phyloP scores from a whole-genome alignment of 1,140 invertebrate genomes.

The Thaumatotibia leucotreta region DNA sequence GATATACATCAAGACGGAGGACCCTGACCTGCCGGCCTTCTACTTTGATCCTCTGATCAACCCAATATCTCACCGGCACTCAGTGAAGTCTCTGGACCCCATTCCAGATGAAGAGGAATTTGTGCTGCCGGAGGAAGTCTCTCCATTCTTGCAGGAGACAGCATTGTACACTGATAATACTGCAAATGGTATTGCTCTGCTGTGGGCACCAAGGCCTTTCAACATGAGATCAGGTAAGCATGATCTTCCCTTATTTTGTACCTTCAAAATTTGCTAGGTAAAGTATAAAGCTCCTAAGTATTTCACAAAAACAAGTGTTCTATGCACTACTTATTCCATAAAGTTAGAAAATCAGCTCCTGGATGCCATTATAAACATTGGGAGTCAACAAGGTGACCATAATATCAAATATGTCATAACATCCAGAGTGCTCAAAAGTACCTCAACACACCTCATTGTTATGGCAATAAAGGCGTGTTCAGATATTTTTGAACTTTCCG shows the following conservation, averaged over 20 bases:
- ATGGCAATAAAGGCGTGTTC: too few relatives aligned
- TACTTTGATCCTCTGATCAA: conserved; percentile 99
- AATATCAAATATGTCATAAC: too few relatives aligned
- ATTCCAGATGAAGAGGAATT: conserved; percentile 97
- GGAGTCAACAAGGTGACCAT: too few relatives aligned
- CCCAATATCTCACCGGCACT: conserved; percentile 97
- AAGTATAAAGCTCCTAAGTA: too few relatives aligned
- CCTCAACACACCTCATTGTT: too few relatives aligned
- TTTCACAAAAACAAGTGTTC: too few relatives aligned
- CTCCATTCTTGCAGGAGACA: conserved; percentile 95
- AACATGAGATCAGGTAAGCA: conserved; percentile 92
- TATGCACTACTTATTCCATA: too few relatives aligned
- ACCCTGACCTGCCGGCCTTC: conserved; percentile 99
- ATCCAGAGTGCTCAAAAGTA: too few relatives aligned
- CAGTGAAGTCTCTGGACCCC: conserved; percentile 89
- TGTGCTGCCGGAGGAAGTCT: conserved; percentile 91
- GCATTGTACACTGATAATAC: conserved; percentile 99
- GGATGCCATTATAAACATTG: too few relatives aligned
- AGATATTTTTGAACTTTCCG: too few relatives aligned
- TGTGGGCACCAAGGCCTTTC: conserved; percentile 99
- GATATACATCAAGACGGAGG: conserved; percentile 99
- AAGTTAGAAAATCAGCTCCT: too few relatives aligned
- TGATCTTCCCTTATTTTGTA: not conserved
- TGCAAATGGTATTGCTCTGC: conserved; percentile 98
- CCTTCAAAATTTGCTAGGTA: not conserved